Evolutionary conservation across 2,797 vertebrate species (phyloP), one percentile per base, ranked within the genome.

Genomic region (Loris lydekkerianus): DNA sequence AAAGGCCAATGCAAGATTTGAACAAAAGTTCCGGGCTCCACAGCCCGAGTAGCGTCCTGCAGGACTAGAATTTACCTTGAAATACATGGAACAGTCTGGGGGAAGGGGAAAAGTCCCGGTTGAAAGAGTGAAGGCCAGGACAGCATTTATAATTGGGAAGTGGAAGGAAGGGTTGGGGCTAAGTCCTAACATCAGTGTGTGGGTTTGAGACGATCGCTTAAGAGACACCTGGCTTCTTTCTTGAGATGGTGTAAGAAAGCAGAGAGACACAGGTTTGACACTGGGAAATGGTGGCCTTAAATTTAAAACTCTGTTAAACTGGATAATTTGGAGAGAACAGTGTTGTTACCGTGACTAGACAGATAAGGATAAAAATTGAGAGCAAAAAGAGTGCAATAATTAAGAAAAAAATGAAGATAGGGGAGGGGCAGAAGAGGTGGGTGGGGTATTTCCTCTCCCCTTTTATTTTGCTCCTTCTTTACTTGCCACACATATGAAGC

Each of bases 31-130:
- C 34, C 58, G 43, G 34, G 43, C 56, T 7, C 86, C 90, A 96
- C 40, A 29, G 10, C 20, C 82, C 56, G 69, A 37, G 70, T 31
- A 9, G 82, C 56, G 18, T 93, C 40, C 43, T 21, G 63, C 17
- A 67, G 89, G 87, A 95, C 7, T 76, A 72, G 85, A 49, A 87
- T 97, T 95, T 95, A 90, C 75, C 75, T 3, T 76, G 81, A 91
- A 91, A 69, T 94, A 78, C 40, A 95, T 94, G 67, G 76, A 40
- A 81, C 63, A 40, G 72, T 10, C 77, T 70, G 60, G 43, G 31
- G 23, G 40, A 88, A 27, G 40, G 21, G 21, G 37, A 13, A 40
- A 17, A 40, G 58, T 53, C 34, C 17, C 2, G n/a, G 81, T 60
- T 20, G 40, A 37, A 67, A 61, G 31, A 65, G 37, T 0, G 9